phyloP scores from a whole-genome alignment of 1,140 invertebrate genomes.

The Notospermus geniculatus region DNA sequence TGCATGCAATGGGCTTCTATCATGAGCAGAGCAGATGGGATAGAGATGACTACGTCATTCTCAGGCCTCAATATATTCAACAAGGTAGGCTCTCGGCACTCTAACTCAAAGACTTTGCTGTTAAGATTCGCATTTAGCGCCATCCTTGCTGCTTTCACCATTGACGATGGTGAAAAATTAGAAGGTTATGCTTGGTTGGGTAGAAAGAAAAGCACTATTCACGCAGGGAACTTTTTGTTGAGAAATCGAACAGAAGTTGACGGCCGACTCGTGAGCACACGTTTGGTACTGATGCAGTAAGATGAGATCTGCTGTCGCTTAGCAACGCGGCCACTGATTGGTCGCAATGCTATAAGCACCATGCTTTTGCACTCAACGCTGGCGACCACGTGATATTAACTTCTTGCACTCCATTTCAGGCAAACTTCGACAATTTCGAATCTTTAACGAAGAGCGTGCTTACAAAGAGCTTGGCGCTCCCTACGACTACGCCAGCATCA shows the following conservation, averaged over 20 bases:
- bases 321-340: neutral
- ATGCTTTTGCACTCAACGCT: neutral
- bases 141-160: neutral
- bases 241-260: too few relatives aligned
- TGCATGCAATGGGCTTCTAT: conserved; percentile 49
- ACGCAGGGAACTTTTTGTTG: too few relatives aligned
- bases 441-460: conserved; percentile 27
- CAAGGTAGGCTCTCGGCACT: conserved; percentile 21
- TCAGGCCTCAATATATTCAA: conserved; percentile 47
- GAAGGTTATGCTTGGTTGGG: too few relatives aligned
- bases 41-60: conserved; percentile 47
- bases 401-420: conserved; percentile 23
- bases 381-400: neutral
- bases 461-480: conserved; percentile 22
- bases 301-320: too few relatives aligned
- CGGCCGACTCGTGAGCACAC: too few relatives aligned
- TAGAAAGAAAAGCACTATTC: too few relatives aligned
- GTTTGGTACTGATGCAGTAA: too few relatives aligned
- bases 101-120: neutral
- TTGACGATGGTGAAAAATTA: neutral
- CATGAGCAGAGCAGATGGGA: conserved; percentile 55
- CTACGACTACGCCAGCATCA: conserved; percentile 57
- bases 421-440: conserved; percentile 33
- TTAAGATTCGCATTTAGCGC: too few relatives aligned
- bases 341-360: neutral